Evolutionary conservation across 2,797 vertebrate genomes (phyloP).

Genomic region (Halcyon badia): DNA sequence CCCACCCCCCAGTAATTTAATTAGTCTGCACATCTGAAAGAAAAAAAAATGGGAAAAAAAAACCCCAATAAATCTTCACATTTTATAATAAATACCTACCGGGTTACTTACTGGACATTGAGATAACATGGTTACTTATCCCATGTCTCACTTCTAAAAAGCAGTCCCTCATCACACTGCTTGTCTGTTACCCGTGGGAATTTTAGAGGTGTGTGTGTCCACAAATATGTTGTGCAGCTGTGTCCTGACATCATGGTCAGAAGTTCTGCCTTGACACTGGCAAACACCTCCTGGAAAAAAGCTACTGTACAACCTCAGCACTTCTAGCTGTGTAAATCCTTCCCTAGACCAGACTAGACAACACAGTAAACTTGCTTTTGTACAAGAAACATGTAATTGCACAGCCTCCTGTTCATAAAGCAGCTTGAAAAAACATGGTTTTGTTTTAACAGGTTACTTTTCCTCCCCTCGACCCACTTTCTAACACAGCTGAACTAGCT

Average conservation of each 20-base stretch:
- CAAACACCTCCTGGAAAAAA: background rate
- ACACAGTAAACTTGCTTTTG: rapidly evolving
- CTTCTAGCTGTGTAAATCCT: background rate
- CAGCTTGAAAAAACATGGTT: rapidly evolving
- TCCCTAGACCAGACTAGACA: background rate
- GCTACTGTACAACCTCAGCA: background rate
- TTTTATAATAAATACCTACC: background rate
- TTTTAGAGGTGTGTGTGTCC: background rate
- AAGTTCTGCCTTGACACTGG: background rate
- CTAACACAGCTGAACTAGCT: background rate
- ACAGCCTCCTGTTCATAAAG: background rate
- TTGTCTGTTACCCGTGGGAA: background rate
- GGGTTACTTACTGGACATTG: background rate
- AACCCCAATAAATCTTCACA: background rate
- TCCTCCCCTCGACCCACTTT: background rate
- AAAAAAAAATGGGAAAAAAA: background rate
- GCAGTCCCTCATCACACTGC: background rate
- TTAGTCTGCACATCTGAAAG: background rate
- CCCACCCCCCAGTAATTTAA: background rate
- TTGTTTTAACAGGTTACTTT: background rate
- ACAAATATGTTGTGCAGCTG: background rate
- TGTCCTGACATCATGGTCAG: background rate
- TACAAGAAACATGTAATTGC: background rate
- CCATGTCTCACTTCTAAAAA: background rate
- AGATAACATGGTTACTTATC: background rate